Base-by-base conservation (phyloP, 64 coral and sea anemone genomes). In the Dendronephthya gigantea region DNA sequence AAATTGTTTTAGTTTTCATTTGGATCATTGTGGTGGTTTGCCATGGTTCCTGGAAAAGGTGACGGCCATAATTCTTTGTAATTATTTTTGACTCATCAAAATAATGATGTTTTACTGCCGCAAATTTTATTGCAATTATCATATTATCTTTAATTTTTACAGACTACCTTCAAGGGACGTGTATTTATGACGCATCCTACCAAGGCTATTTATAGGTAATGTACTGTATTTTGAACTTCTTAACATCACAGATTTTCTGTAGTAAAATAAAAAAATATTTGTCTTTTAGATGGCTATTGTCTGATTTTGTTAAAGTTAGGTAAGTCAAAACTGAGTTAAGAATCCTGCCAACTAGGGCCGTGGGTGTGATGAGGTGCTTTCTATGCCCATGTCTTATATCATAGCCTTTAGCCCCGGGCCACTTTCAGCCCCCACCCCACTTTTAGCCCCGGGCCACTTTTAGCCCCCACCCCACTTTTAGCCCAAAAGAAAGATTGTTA, bases 121-220 rank as follows among this genome's bases (percentile, higher is more conserved):
- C 2, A 19, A n/a, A 6, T 2, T 3, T 4, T 8, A 56, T 56
- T 14, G 4, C 19, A 1, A 14, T 56, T n/a, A 74, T 75, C 4
- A 39, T n/a, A 40, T 84, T 8, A 43, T 88, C 82, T 4, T 33
- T 49, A 59, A 15, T 50, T 17, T 37, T 82, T 70, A 52, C 40
- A 96, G 94, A 96, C 94, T 56, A 96, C 94, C 11, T 96, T 96
- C 48, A 96, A 96, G 40, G 94, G 94, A 40, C 75, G 94, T 72
- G 94, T 96, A n/a, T 96, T 96, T 32, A 96, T 96, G 94, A 96
- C 94, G 40, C 94, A 96, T 96, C 91, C 94, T 55, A 96, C 94
- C 34, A 96, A 96, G 87, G 94, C 94, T 48, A 96, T 96, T 41
- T 96, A 96, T 81, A 90, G 90, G 90, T 92, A 55, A 32, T 23